Evolutionary conservation across 1,140 invertebrate species (phyloP).

Genomic region (Penaeus japonicus): DNA sequence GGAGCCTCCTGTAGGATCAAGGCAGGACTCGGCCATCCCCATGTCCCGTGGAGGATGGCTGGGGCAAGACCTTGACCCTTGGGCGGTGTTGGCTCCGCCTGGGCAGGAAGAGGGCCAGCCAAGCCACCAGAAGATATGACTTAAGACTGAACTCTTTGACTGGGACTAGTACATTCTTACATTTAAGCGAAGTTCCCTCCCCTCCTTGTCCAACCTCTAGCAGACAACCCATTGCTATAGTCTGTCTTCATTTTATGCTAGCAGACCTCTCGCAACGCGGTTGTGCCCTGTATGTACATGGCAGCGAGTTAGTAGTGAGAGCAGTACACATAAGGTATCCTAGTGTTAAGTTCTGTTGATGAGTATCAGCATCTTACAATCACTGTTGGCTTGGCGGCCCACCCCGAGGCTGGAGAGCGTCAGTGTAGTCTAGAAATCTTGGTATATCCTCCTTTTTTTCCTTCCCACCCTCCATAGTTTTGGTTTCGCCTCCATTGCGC

Average conservation of each 20-base stretch:
- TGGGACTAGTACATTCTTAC: conserved; percentile 6
- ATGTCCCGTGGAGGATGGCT: neutral
- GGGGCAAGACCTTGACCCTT: neutral
- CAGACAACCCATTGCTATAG: no score
- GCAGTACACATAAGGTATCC: no score
- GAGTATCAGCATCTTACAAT: neutral
- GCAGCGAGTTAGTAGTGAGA: neutral
- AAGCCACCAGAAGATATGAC: conserved; percentile 50
- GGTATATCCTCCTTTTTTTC: neutral
- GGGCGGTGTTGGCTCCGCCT: conserved; percentile 1
- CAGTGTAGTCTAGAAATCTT: conserved; percentile 15
- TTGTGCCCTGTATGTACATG: neutral
- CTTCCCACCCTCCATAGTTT: neutral
- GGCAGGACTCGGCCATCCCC: conserved; percentile 10
- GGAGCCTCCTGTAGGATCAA: neutral
- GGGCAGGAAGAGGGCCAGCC: conserved; percentile 43
- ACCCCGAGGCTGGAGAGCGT: conserved; percentile 38
- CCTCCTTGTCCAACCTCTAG: no score
- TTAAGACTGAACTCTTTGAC: conserved; percentile 11
- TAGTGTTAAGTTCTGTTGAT: neutral
- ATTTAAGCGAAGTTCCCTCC: conserved; percentile 21
- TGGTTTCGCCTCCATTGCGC: no score
- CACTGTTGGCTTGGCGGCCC: conserved; percentile 46
- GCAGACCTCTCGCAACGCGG: no score
- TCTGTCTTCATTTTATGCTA: no score